Base-by-base conservation (phyloP, 2,888 invertebrate genomes). In the Andrena hattorfiana region DNA sequence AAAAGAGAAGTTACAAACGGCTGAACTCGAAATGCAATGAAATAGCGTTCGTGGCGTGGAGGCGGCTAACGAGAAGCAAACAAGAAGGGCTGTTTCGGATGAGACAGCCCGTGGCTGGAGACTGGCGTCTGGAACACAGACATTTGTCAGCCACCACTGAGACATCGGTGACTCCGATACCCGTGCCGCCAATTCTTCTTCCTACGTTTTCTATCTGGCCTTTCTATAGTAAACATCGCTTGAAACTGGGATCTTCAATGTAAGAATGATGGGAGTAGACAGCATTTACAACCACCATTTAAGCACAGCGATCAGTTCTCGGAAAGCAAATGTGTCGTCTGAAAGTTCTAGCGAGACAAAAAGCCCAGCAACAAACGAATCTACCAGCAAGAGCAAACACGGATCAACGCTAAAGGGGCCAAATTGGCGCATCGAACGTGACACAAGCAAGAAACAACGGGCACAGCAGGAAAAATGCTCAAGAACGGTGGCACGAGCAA, bases 21-120 rank as follows among this genome's bases (percentile, higher is more conserved):
- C 35, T 60, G 28, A n/a, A 20, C 30, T 51, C 6, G 51, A 72
- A 64, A 10, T 13, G 72, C 16, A 51, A 54, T 16, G 49, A 32
- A 54, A 72, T 35, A 26, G 63, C 26, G 10, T 54, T 23, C 54
- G 26, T 7, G 48, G 51, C 63, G 62, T 32, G 8, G 49, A 32
- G 32, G 62, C 62, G 26, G 26, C 72, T 51, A 72, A 72, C 72
- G 51, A 74, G 67, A 67, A 59, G 56, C 74, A 74, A 74, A 67
- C 30, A 67, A 59, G 30, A 66, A 62, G 16, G 32, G 60, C 20
- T 16, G 26, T 26, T 54, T 64, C 51, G 35, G 42, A 16, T 1
- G 42, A 42, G 42, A 16, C 42, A 42, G 1, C 16, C 5, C 16
- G 42, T 42, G 42, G 16, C 16, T 16, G 16, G 16, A 42, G 42